Evolutionary conservation across 2,113 vertebrate species (phyloP).

Genomic region (Heteronetta atricapilla): DNA sequence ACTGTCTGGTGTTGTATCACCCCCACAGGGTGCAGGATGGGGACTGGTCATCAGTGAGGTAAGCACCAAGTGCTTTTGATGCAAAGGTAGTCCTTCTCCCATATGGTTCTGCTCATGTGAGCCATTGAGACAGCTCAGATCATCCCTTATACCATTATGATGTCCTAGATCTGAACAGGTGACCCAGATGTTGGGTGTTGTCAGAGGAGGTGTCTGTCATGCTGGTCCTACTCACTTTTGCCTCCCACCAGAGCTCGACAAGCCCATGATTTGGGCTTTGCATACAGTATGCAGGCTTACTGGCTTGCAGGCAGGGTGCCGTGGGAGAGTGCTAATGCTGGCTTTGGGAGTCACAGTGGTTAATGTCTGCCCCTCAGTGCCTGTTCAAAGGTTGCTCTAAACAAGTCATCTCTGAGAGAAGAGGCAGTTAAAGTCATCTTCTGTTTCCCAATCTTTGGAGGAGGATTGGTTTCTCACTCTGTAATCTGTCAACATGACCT

Average conservation of each 20-base stretch:
- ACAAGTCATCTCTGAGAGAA: not conserved
- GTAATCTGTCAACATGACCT: slow-evolving; percentile 68
- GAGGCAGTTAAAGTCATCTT: slow-evolving; percentile 32
- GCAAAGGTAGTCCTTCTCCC: not conserved
- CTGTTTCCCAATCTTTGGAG: slow-evolving; percentile 16
- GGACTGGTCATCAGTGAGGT: not conserved
- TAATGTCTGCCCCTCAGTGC: slow-evolving; percentile 6
- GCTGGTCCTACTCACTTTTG: not conserved
- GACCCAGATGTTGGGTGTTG: not conserved
- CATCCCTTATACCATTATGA: not conserved
- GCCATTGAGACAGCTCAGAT: not conserved
- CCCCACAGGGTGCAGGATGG: not conserved
- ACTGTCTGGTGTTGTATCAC: not conserved
- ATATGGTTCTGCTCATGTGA: not conserved
- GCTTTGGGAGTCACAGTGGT: not conserved
- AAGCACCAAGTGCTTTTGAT: not conserved
- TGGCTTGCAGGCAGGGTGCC: not conserved
- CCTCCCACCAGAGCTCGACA: not conserved
- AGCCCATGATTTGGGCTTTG: not conserved
- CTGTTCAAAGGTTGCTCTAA: slow-evolving; percentile 4
- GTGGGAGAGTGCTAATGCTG: not conserved
- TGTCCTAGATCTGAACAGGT: not conserved
- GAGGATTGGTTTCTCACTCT: slow-evolving; percentile 40
- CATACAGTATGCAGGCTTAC: not conserved
- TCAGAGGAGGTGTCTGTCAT: not conserved